A percentile compares a stretch with the other conserved stretches of the same genome.
Conservation (phyloP, 2,888 invertebrate species). For the Drosophila longiperda region DNA sequence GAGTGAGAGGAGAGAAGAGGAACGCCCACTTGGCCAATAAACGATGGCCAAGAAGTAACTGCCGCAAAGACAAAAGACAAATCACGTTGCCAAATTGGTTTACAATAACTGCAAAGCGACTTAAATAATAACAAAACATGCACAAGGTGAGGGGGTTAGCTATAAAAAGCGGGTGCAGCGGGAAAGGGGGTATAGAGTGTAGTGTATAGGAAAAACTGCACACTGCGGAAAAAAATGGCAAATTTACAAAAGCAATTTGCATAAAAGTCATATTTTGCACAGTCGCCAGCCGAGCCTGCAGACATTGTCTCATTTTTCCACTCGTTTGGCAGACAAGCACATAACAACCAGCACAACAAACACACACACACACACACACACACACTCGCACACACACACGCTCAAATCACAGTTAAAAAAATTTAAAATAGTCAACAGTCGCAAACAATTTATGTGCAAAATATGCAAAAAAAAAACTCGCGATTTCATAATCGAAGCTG, state of each 20-base stretch:
- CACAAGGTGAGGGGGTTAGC: too few species aligned
- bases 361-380: background rate
- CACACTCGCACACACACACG: background rate
- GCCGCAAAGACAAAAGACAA: constrained; percentile 63
- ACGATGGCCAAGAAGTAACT: constrained; percentile 42
- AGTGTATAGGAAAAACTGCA: constrained; percentile 38
- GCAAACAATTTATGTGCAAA: constrained; percentile 70
- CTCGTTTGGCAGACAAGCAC: constrained; percentile 39
- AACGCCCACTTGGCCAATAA: constrained; percentile 60
- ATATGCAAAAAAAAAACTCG: constrained; percentile 53
- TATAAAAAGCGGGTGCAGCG: background rate
- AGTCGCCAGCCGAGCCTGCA: constrained; percentile 62
- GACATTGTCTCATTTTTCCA: constrained; percentile 51
- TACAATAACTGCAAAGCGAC: constrained; percentile 69
- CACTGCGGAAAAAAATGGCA: constrained; percentile 45
- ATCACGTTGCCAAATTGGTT: constrained; percentile 74
- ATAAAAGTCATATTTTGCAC: constrained; percentile 75
- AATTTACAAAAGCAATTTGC: constrained; percentile 76
- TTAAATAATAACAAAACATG: constrained; percentile 42
- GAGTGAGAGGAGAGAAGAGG: background rate
- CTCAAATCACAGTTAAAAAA: constrained; percentile 26
- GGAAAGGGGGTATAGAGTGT: background rate
- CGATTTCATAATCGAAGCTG: constrained; percentile 71
- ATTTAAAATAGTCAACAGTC: constrained; percentile 55
- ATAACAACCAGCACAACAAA: constrained; percentile 10